Evolutionary conservation across 53 echinoderm and acorn worm species (phyloP).

Genomic region (Holothuria leucospilota): DNA sequence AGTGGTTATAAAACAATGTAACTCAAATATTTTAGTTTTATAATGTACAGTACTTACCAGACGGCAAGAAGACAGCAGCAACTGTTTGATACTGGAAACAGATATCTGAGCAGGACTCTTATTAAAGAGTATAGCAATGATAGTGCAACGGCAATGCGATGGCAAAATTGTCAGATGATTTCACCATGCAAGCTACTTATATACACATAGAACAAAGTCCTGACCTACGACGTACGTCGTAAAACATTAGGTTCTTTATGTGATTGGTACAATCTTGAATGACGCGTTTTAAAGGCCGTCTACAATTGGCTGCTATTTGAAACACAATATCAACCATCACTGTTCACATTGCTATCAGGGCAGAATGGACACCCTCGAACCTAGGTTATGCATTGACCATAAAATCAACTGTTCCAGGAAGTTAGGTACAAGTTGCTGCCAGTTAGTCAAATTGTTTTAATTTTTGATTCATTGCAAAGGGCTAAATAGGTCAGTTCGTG

Average conservation of each 20-base stretch:
- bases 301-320: not conserved
- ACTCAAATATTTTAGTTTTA: not conserved
- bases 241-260: slow-evolving; percentile 20
- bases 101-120: slow-evolving; percentile 5
- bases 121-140: slow-evolving; percentile 13
- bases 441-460: no score
- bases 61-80: slow-evolving; percentile 11
- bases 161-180: slow-evolving; percentile 1
- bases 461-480: no score
- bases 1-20: slow-evolving; percentile 14
- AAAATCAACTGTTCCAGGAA: slow-evolving; percentile 11
- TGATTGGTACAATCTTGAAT: not conserved
- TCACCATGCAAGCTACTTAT: slow-evolving; percentile 12
- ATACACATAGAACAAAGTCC: slow-evolving; percentile 22
- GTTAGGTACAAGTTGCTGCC: not conserved
- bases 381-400: not conserved
- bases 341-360: slow-evolving; percentile 11
- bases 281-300: slow-evolving; percentile 13
- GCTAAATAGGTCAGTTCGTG: not conserved
- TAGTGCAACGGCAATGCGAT: slow-evolving; percentile 9
- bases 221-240: not conserved
- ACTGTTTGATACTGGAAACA: slow-evolving; percentile 21
- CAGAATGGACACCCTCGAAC: slow-evolving; percentile 2
- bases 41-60: slow-evolving; percentile 33
- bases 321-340: not conserved